Evolutionary conservation across 2,888 invertebrate genomes (phyloP), one percentile per base, ranked within the genome.

Genomic region (Ypsolopha scabrella): DNA sequence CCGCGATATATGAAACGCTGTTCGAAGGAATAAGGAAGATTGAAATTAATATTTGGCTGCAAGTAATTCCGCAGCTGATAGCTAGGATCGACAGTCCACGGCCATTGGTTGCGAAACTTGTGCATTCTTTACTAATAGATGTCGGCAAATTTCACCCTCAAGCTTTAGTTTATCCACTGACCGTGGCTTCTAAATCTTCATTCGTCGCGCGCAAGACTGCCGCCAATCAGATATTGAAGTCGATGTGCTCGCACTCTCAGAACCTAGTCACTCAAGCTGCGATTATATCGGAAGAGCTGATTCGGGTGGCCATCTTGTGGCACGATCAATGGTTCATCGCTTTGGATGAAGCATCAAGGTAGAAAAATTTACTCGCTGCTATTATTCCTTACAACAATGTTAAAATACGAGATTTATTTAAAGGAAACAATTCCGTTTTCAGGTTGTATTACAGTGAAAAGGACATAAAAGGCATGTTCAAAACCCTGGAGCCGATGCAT

Each of bases 301-400:
- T 99, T 53, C 88, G 99, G 51, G 98, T 99, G 0, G 99, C 99
- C 1, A 99, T 99, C 59, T 82, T 99, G 13, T 99, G 99, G 99
- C 99, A 99, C 69, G 99, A 99, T 74, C 92, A 98, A 66, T 99
- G 99, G 99, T 97, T 99, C 70, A 99, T 99, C 74, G 99, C 98
- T 0, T 80, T 99, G 24, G 95, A 96, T 65, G 98, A 99, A 72
- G 98, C 98, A 0, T 96, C 95, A 6, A 70, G 55, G 55, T 0
- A 82, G 81, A 24, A 2, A 24, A 24, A 24, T 24, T 3, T 24
- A 39, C 2, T 85, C 94, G 55, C 74, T 58, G 10, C 13, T 11
- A 35, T 6, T 46, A 4, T 24, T 24, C 24, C 4, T 24, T 24
- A 4, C 24, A 24, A 24, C 4, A 24, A 24, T 24, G 2, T 46